A percentile compares a stretch with the other conserved stretches of the same genome.
phyloP scores from a whole-genome alignment of 92 coral and sea anemone genomes.

The Virgularia gustaviana region DNA sequence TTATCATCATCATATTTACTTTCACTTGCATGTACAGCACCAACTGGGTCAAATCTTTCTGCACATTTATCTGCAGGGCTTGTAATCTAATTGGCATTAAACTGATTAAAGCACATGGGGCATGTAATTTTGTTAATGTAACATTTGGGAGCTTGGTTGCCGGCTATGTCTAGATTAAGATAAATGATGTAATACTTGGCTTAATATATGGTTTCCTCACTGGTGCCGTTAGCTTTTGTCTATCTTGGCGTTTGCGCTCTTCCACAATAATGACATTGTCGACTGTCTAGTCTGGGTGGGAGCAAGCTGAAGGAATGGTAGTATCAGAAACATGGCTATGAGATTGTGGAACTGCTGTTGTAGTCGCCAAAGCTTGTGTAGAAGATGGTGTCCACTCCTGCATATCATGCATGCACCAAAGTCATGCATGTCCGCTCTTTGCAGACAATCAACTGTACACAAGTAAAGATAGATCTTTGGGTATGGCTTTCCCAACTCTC shows the following conservation, averaged over 20 bases:
- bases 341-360: not conserved
- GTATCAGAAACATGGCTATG: too few species aligned
- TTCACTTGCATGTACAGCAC: not conserved
- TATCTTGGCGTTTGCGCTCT: not conserved
- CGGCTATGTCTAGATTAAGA: too few species aligned
- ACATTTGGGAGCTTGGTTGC: not conserved
- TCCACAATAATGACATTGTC: not conserved
- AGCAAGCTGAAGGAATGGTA: too few species aligned
- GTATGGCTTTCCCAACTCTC: too few species aligned
- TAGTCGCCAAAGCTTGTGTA: not conserved
- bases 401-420: not conserved
- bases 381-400: not conserved
- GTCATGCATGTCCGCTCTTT: conserved; percentile 1
- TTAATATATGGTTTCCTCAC: not conserved
- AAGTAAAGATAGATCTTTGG: not conserved
- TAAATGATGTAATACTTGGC: not conserved
- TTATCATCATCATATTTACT: not conserved
- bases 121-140: not conserved
- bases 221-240: not conserved
- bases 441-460: not conserved
- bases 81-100: not conserved
- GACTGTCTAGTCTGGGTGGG: not conserved
- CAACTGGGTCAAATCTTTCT: conserved; percentile 8
- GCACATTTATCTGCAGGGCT: conserved; percentile 4
- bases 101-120: not conserved